Conservation (phyloP, 1,140 invertebrate genomes). For the Acromyrmex echinatior region DNA sequence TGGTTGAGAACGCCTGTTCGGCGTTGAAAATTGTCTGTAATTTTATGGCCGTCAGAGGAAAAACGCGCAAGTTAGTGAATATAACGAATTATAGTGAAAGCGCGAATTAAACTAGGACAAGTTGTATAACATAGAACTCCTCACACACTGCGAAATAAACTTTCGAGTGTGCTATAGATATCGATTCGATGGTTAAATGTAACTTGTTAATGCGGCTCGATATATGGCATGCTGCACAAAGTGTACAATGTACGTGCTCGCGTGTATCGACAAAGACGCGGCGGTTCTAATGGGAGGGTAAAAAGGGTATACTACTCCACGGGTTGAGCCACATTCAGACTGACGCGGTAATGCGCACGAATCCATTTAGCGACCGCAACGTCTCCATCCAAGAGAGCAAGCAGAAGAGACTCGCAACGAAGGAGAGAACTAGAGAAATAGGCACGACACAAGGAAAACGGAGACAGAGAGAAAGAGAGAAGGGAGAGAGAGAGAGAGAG, state of each 20-base stretch:
- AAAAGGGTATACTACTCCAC: slow-evolving; percentile 60
- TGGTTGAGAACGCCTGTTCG: slow-evolving; percentile 49
- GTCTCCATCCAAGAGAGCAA: slow-evolving; percentile 69
- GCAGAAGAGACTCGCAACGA: slow-evolving; percentile 44
- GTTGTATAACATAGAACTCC: slow-evolving; percentile 22
- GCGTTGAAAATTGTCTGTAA: slow-evolving; percentile 60
- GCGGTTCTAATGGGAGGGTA: slow-evolving; percentile 60
- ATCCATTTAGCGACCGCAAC: slow-evolving; percentile 83
- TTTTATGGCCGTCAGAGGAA: slow-evolving; percentile 49
- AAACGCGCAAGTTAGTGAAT: slow-evolving; percentile 47
- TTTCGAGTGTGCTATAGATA: slow-evolving; percentile 19
- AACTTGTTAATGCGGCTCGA: slow-evolving; percentile 44
- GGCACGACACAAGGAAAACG: slow-evolving; percentile 6
- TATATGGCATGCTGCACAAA: neutral
- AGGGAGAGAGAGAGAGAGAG: neutral
- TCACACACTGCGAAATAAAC: slow-evolving; percentile 19
- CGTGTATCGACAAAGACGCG: slow-evolving; percentile 56
- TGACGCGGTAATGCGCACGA: slow-evolving; percentile 80
- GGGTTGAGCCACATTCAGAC: slow-evolving; percentile 68
- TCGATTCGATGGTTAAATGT: slow-evolving; percentile 32
- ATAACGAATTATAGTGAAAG: slow-evolving; percentile 41
- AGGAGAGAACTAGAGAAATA: slow-evolving; percentile 57
- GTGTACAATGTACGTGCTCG: neutral
- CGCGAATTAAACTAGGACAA: slow-evolving; percentile 43
- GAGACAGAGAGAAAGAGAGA: neutral